A percentile compares a stretch with the other conserved stretches of the same genome.
Conservation (phyloP, 1,140 invertebrate genomes). For the Polyergus mexicanus region DNA sequence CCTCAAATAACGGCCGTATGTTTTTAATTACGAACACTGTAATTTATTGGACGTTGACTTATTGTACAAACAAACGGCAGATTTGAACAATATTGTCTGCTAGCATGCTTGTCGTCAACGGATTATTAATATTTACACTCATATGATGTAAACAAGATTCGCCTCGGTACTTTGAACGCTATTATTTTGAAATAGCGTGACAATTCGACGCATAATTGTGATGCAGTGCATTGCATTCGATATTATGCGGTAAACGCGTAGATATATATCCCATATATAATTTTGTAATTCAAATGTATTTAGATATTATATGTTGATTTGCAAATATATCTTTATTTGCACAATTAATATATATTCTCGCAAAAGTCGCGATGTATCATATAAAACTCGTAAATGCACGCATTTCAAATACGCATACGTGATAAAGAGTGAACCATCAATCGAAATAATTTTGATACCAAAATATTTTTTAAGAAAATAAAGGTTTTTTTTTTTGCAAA, state of each 20-base stretch:
- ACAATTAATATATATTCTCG: constrained; percentile 12
- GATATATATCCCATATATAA: background rate
- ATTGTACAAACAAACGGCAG: constrained; percentile 1
- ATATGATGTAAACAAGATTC: constrained; percentile 41
- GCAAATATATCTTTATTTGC: background rate
- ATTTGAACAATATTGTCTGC: background rate
- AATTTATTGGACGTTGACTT: background rate
- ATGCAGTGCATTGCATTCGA: constrained; percentile 15
- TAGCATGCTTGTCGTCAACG: background rate
- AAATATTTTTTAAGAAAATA: background rate
- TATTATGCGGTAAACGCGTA: background rate
- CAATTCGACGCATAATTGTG: constrained; percentile 13
- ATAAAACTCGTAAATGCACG: background rate
- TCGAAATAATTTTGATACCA: background rate
- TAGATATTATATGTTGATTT: background rate
- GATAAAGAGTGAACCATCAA: background rate
- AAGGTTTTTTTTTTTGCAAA: background rate
- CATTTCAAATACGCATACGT: background rate
- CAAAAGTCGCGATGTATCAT: background rate
- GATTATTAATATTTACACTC: constrained; percentile 53
- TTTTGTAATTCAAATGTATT: background rate
- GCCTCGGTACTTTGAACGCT: constrained; percentile 22
- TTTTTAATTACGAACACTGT: constrained; percentile 8
- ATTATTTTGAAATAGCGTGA: constrained; percentile 30
- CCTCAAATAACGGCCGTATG: background rate